Base-by-base conservation (phyloP, 2,888 invertebrate genomes). In the Polymixis lichenea region DNA sequence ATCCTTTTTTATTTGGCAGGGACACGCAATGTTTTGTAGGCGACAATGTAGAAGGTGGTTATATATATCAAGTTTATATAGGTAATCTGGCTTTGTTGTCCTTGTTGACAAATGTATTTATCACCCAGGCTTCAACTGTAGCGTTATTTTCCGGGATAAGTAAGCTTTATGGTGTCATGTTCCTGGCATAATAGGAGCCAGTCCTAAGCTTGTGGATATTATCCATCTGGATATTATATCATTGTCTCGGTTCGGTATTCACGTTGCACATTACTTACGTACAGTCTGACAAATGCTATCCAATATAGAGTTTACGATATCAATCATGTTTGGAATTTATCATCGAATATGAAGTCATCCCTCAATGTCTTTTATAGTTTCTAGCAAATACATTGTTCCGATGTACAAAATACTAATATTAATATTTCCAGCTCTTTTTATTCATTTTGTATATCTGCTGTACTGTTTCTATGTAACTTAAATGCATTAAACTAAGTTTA, bases 1-100 rank as follows among this genome's bases (percentile, higher is more conserved):
- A 93, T 89, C 88, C 90, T 91, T 92, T 90, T 92, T 92, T 93
- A 91, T 93, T 92, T 89, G 87, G 84, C 88, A 88, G 84, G 86
- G 87, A 89, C 90, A 90, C 88, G 89, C 89, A 86, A 88, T 89
- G 89, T 90, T 92, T 91, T 91, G 89, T 88, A 84, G 80, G 73
- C 76, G 79, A 85, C 85, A 87, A 77, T 78, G 83, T 84, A 72
- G 73, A 72, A 83, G 75, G 73, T 84, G 64, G 72, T 81, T 75
- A 80, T 85, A 81, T 79, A 69, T 80, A 82, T 67, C 77, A 79
- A 85, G 78, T 87, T 86, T 86, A 83, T 88, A 82, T 85, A 84
- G 65, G 82, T 83, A 85, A 84, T 86, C 85, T 81, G 78, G 77
- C 85, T 84, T 86, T 88, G 86, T 81, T 80, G 83, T 80, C 65